Evolutionary conservation across 2,888 invertebrate genomes (phyloP), one percentile per base, ranked within the genome.

Genomic region (Drosophila paramelanica): DNA sequence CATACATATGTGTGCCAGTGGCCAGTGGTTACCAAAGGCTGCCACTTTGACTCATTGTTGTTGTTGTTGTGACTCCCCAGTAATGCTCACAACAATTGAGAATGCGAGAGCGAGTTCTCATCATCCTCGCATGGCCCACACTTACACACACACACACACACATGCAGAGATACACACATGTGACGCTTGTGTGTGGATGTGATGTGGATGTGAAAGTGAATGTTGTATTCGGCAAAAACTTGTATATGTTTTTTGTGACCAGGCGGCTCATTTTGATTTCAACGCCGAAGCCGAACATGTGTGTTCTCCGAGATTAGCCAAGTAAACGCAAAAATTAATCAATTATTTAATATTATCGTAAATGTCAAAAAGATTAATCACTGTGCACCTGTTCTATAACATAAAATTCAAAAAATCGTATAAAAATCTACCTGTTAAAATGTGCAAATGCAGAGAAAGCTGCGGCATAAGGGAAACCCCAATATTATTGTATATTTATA

Each of bases 201-300:
- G 47, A 20, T 17, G 14, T 42, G 20, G 47, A 20, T 17, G 14
- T 42, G 20, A 10, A 42, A 45, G 25, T 59, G 27, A 39, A 13
- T 46, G 17, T 33, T 46, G 17, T 27, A 5, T 25, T 36, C 20
- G 6, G 47, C 39, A 33, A 13, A 53, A 43, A 31, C 17, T 50
- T 43, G 38, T 3, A 23, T 13, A 47, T 13, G 38, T 47, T 25
- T 33, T 36, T 8, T 36, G 25, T 39, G 13, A 49, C 25, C 42
- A n/a, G 4, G n/a, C 39, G 47, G 42, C 13, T 69, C 79, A 79
- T 66, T 86, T 42, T 14, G 42, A 46, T 64, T 71, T 61, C 55
- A 38, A 27, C 80, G 62, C 50, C 33, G 53, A 60, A 46, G 38
- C 43, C 36, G 38, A 39, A 51, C 76, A 61, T 51, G 27, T 62